Base-by-base conservation (phyloP, 2,113 vertebrate species). In the Eidolon helvum region DNA sequence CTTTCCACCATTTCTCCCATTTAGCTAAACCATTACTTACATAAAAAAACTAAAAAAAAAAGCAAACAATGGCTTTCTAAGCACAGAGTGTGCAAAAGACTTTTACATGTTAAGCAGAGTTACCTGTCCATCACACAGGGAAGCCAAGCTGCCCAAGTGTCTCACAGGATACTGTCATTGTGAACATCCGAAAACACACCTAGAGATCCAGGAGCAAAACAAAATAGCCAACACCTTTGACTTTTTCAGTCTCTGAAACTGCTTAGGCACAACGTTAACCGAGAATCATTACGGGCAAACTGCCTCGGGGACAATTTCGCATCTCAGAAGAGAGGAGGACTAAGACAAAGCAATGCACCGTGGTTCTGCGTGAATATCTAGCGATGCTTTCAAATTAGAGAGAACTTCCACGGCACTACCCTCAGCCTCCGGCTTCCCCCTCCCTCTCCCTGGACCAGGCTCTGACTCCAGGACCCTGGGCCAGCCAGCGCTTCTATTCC, bases 291-390 rank as follows among this genome's bases (percentile, higher is more conserved):
- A 4, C 4, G 3, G 53, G 19, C 9, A 75, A 57, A 30, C 16
- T 45, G 35, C 12, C 48, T 80, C 2, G 0, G 18, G 28, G 50
- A 72, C n/a, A 68, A 19, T 35, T 48, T 92, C 30, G 24, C 38
- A 68, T 90, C 75, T 33, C 40, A 33, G 35, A 63, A 87, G 53
- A 84, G 33, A 68, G 53, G 38, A 53, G 16, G 19, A 43, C 21
- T 2, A 53, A 3, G 22, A n/a, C 10, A 78, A 86, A 53, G 22
- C 4, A 30, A 68, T 2, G 6, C 14, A 30, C 0, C 0, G 2
- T 18, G 8, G 4, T 7, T 59, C 22, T 43, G 6, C 1, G 0
- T 26, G 43, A 72, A 10, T 33, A 11, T 55, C 69, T 26, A 22
- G 5, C 15, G 66, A 43, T 38, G 2, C 7, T 59, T 72, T 95